A percentile compares a stretch with the other conserved stretches of the same genome.
These are phyloP conservation scores for Alloscopus bannaensis DNA, from an alignment of 2,888 invertebrate species.

Conservation along the genomic window DNA sequence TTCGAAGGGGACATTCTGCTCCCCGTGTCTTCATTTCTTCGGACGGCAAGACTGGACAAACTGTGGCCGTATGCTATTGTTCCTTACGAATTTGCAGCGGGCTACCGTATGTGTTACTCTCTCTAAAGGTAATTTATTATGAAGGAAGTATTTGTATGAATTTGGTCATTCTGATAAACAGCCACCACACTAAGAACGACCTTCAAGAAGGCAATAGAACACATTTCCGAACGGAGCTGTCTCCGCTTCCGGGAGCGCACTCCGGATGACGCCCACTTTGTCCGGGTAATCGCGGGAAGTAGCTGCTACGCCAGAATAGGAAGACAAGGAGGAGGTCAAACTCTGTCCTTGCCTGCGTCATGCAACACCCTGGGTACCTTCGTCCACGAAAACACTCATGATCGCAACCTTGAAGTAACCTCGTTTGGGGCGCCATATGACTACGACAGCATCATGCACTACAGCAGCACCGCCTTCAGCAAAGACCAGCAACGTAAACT, in stretches of 20 bases:
- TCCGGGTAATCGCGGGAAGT: neutral
- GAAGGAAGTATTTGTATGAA: neutral
- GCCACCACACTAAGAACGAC: neutral
- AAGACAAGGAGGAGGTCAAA: neutral
- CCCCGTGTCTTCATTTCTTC: neutral
- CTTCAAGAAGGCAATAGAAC: neutral
- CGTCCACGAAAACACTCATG: neutral
- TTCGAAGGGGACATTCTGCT: neutral
- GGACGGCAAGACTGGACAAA: neutral
- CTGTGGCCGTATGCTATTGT: neutral
- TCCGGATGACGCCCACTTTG: neutral
- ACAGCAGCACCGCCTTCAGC: constrained; percentile 1
- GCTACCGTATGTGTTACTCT: neutral
- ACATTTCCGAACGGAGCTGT: neutral
- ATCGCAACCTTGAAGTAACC: neutral
- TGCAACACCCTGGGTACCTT: neutral
- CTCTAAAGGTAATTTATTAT: neutral
- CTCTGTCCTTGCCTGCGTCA: neutral
- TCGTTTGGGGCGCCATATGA: constrained; percentile 13
- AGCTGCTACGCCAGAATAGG: neutral
- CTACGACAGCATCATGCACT: constrained; percentile 17
- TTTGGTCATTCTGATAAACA: neutral
- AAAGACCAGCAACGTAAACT: neutral
- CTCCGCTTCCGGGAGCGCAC: neutral
- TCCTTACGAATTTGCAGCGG: neutral